Evolutionary conservation across 2,888 invertebrate genomes (phyloP), one percentile per base, ranked within the genome.

Genomic region (Zele albiditarsus): DNA sequence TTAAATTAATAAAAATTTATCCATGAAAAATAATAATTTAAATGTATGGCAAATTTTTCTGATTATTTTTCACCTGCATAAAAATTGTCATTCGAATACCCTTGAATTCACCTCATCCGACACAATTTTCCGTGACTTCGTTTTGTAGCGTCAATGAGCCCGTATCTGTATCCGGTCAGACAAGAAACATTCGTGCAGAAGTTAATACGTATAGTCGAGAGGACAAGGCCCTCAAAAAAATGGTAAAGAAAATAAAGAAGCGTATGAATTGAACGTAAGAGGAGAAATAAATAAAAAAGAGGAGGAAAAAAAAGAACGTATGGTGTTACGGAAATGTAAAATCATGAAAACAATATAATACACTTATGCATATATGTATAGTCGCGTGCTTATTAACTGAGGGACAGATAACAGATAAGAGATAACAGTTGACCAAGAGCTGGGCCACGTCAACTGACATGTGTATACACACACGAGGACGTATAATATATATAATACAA

Each of bases 101-200:
- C 58, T 69, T 69, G 69, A 28, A 20, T 58, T 57, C 14, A 58
- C 69, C 69, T 69, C 69, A 69, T 27, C 42, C n/a, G 23, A 53
- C 20, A 53, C 33, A 69, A 16, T 38, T 69, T 71, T 65, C 57
- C 72, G 65, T 53, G 65, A 72, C 65, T 72, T 31, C 49, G 27
- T 57, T 73, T 58, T 4, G 8, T 33, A 58, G 12, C 49, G 74
- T 74, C 65, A 74, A 74, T 74, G 74, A 69, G 69, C 70, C 57
- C 74, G 27, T 70, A 74, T 74, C 74, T 27, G 20, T 63, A 65
- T 57, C 42, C 70, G 63, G 63, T 65, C 70, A 60, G 33, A 49
- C 60, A 49, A 33, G 23, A 14, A 33, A 25, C 4, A n/a, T n/a
- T 4, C 3, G 46, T n/a, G 46, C n/a, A 46, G n/a, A 0, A 42